Evolutionary conservation across 2,113 vertebrate genomes (phyloP).

Genomic region (Odontophorus gujanensis): DNA sequence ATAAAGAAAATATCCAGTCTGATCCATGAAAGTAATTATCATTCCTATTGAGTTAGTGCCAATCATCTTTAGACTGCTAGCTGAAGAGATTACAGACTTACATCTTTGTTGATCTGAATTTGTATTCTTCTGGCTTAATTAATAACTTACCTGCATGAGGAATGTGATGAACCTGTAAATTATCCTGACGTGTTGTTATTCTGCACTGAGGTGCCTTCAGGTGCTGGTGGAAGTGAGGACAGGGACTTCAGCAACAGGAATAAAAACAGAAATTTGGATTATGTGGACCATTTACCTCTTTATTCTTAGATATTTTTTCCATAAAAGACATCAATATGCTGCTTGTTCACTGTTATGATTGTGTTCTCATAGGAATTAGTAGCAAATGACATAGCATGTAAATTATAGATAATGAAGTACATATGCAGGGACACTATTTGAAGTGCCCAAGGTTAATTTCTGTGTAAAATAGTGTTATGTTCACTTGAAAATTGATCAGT

Average conservation of each 20-base stretch:
- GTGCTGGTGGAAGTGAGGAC: background rate
- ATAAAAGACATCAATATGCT: constrained; percentile 21
- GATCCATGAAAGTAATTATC: background rate
- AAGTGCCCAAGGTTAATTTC: constrained; percentile 29
- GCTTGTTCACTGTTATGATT: background rate
- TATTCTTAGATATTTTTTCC: background rate
- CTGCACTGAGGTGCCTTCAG: constrained; percentile 43
- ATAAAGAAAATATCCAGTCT: background rate
- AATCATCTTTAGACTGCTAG: background rate
- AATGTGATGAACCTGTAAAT: background rate
- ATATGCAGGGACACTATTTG: background rate
- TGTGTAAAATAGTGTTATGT: background rate
- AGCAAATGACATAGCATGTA: background rate
- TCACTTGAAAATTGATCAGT: constrained; percentile 5
- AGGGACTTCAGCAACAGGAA: background rate
- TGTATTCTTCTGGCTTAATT: background rate
- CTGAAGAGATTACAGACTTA: background rate
- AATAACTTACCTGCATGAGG: background rate
- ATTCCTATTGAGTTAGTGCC: background rate
- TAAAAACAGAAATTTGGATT: background rate
- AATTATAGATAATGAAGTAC: constrained; percentile 36
- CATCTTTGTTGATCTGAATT: background rate
- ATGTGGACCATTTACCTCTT: background rate
- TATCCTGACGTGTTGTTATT: background rate
- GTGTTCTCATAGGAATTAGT: constrained; percentile 19